phyloP scores from a whole-genome alignment of 2,888 invertebrate species.

The Aromia moschata region DNA sequence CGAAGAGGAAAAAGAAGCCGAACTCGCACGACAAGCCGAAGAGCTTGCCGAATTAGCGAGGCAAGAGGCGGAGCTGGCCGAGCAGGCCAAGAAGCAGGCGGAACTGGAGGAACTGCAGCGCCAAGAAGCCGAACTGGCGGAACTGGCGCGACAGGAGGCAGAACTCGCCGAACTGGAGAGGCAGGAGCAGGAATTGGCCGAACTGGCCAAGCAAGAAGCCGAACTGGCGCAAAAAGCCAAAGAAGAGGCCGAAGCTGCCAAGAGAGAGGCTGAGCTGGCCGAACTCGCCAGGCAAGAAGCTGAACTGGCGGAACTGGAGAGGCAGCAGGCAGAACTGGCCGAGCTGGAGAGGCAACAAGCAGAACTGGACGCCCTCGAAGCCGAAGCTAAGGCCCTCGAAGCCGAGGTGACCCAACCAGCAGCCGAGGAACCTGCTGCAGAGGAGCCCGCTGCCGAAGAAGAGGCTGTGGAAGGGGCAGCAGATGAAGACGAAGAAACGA shows the following conservation, averaged over 20 bases:
- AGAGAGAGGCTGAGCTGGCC: conserved; percentile 65
- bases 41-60: conserved; percentile 62
- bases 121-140: conserved; percentile 68
- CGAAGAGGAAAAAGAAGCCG: conserved; percentile 72
- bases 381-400: conserved; percentile 50
- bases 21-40: conserved; percentile 72
- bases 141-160: conserved; percentile 64
- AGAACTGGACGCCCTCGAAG: conserved; percentile 53
- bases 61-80: conserved; percentile 75
- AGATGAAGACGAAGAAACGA: conserved; percentile 37
- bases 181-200: conserved; percentile 72
- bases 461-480: conserved; percentile 66
- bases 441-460: conserved; percentile 65
- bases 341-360: conserved; percentile 53
- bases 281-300: conserved; percentile 65
- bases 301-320: conserved; percentile 62
- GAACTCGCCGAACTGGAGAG: conserved; percentile 63
- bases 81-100: conserved; percentile 66
- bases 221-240: conserved; percentile 72
- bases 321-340: conserved; percentile 55
- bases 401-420: conserved; percentile 33
- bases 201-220: conserved; percentile 66
- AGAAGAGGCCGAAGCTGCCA: conserved; percentile 55
- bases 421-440: conserved; percentile 53
- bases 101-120: conserved; percentile 64